These are phyloP conservation scores for Echiichthys vipera DNA, from an alignment of 2,797 vertebrate genomes.

Conservation along the genomic window DNA sequence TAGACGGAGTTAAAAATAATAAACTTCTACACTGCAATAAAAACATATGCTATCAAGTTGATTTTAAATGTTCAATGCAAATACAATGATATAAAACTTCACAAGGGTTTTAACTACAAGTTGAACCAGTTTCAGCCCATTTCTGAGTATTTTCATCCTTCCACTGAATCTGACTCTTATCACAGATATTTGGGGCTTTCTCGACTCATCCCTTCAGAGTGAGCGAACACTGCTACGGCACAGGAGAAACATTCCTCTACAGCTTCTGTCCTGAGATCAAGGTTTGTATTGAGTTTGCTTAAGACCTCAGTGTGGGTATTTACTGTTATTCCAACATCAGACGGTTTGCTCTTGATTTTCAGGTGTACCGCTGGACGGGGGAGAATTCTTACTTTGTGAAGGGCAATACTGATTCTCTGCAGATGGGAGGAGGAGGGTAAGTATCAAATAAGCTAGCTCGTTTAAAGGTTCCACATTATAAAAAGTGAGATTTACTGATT, in stretches of 20 bases:
- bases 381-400: conserved; percentile 99
- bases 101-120: neutral
- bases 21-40: neutral
- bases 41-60: neutral
- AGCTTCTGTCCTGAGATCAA: conserved; percentile 97
- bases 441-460: conserved; percentile 38
- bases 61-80: neutral
- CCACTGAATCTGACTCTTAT: neutral
- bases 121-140: neutral
- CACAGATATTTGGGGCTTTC: conserved; percentile 94
- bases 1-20: no score
- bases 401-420: conserved; percentile 93
- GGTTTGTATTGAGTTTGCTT: conserved; percentile 74
- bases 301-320: neutral
- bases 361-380: conserved; percentile 97
- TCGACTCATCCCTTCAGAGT: conserved; percentile 97
- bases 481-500: no score
- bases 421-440: conserved; percentile 98
- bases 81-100: neutral
- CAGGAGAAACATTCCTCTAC: conserved; percentile 97
- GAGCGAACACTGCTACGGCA: conserved; percentile 97
- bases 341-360: conserved; percentile 12
- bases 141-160: neutral
- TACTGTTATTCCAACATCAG: neutral
- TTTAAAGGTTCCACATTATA: no score